A percentile compares a stretch with the other conserved stretches of the same genome.
phyloP scores from a whole-genome alignment of 2,797 vertebrate genomes.

The Gymnothorax reevesii region DNA sequence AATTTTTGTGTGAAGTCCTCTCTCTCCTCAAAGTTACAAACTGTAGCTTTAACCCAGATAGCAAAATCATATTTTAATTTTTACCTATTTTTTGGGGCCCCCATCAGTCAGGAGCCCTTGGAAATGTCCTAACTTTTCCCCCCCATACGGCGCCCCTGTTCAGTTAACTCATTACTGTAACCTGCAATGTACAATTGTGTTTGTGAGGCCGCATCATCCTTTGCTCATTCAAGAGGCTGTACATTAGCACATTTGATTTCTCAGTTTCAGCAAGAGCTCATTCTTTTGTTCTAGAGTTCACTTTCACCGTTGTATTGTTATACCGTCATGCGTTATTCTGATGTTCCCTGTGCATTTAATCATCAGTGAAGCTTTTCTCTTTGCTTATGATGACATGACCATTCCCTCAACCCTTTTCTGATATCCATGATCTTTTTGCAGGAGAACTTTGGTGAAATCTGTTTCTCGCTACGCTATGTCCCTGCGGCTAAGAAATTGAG shows the following conservation, averaged over 20 bases:
- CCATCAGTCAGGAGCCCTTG: too few species aligned
- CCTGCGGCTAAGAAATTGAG: constrained; percentile 79
- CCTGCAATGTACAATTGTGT: neutral
- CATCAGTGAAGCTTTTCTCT: neutral
- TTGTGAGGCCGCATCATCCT: neutral
- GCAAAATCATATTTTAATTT: too few species aligned
- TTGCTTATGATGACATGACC: neutral
- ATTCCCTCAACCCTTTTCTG: neutral
- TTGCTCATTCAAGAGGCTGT: neutral
- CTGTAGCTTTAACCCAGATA: too few species aligned
- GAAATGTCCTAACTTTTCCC: too few species aligned
- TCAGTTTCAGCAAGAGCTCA: neutral
- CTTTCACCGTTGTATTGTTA: neutral
- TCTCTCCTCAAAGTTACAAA: too few species aligned
- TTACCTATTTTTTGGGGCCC: too few species aligned
- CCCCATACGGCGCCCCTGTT: too few species aligned
- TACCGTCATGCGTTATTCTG: neutral
- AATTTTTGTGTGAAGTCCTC: too few species aligned
- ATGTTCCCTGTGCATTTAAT: neutral
- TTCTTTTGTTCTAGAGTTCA: neutral
- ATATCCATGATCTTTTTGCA: constrained; percentile 65
- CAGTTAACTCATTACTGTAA: neutral
- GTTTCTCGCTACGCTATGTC: constrained; percentile 82
- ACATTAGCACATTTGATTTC: neutral
- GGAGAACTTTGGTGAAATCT: constrained; percentile 81